phyloP scores from a whole-genome alignment of 2,888 invertebrate species.

The Eupeodes luniger region DNA sequence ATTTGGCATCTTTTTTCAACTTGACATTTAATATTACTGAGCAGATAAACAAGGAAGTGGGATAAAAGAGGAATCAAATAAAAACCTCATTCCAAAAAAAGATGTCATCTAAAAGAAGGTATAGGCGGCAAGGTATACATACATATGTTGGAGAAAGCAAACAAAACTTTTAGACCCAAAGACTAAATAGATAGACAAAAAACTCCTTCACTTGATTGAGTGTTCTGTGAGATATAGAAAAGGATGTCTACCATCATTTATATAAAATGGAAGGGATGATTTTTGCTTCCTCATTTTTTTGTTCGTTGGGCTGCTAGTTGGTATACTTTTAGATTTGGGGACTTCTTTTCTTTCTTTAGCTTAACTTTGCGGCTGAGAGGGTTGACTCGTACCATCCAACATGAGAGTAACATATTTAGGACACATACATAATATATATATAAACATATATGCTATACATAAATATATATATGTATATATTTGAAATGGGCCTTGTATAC shows the following conservation, averaged over 20 bases:
- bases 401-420: slow-evolving; percentile 61
- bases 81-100: slow-evolving; percentile 46
- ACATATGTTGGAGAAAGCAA: not conserved
- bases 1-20: slow-evolving; percentile 65
- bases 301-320: not conserved
- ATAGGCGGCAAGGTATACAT: not conserved
- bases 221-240: slow-evolving; percentile 73
- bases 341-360: slow-evolving; percentile 41
- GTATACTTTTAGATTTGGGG: slow-evolving; percentile 29
- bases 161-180: slow-evolving; percentile 56
- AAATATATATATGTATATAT: not conserved
- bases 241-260: slow-evolving; percentile 62
- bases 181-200: slow-evolving; percentile 61
- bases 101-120: slow-evolving; percentile 42
- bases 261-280: slow-evolving; percentile 68
- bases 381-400: slow-evolving; percentile 57
- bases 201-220: slow-evolving; percentile 76
- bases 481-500: slow-evolving; percentile 54
- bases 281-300: slow-evolving; percentile 53
- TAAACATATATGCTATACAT: not conserved
- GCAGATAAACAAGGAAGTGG: slow-evolving; percentile 40
- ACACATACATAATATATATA: slow-evolving; percentile 25
- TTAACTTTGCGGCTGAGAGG: slow-evolving; percentile 74
- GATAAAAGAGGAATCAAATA: slow-evolving; percentile 8
- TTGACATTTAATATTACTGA: slow-evolving; percentile 41